phyloP scores from a whole-genome alignment of 2,888 invertebrate genomes.

The Drepanosiphum platanoidis region DNA sequence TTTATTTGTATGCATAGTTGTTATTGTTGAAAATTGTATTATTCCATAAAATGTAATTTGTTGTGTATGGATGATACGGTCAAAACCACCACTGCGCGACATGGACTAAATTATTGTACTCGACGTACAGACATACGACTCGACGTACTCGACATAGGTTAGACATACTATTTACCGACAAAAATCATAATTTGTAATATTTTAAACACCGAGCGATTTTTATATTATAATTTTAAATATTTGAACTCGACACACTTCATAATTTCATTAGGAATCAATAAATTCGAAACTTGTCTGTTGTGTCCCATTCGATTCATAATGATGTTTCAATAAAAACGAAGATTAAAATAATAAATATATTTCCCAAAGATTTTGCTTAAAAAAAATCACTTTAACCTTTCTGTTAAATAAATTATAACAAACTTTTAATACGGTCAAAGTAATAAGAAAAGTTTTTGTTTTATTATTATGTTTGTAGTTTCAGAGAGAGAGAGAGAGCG shows the following conservation, averaged over 20 bases:
- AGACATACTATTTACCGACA: too few species aligned
- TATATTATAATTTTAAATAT: not conserved
- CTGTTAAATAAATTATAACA: constrained; percentile 54
- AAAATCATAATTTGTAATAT: too few species aligned
- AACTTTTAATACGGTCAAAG: constrained; percentile 51
- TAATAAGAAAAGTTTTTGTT: constrained; percentile 48
- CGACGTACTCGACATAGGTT: too few species aligned
- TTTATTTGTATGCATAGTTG: too few species aligned
- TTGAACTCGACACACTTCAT: not conserved
- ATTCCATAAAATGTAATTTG: too few species aligned
- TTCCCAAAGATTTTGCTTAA: not conserved
- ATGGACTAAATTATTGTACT: not conserved
- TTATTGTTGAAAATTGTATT: too few species aligned
- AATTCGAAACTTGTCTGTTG: not conserved
- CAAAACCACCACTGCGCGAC: too few species aligned
- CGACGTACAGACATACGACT: too few species aligned
- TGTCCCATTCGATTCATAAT: not conserved
- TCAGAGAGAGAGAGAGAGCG: not conserved
- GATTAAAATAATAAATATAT: constrained; percentile 7
- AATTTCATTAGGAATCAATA: not conserved
- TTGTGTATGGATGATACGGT: too few species aligned
- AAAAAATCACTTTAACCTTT: constrained; percentile 46
- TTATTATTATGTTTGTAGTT: constrained; percentile 44
- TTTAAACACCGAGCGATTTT: too few species aligned
- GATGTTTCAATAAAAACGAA: not conserved